A percentile compares a stretch with the other conserved stretches of the same genome.
Evolutionary conservation across 1,140 invertebrate species (phyloP).

Genomic region (Drosophila bocqueti): DNA sequence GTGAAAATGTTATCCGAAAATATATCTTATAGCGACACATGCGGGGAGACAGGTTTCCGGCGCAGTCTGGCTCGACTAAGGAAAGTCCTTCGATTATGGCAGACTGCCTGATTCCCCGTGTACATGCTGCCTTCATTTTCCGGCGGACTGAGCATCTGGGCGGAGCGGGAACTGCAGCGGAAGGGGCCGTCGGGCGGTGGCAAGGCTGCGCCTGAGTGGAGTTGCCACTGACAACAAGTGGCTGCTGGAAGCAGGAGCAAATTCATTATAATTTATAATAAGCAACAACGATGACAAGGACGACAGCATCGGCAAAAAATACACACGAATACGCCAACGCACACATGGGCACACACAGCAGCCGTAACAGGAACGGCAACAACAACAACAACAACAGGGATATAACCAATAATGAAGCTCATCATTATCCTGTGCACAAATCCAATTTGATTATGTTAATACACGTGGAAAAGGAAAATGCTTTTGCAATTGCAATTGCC

Average conservation of each 20-base stretch:
- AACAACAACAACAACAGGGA: slow-evolving; percentile 28
- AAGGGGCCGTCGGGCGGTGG: slow-evolving; percentile 7
- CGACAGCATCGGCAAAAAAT: slow-evolving; percentile 56
- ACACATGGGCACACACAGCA: slow-evolving; percentile 49
- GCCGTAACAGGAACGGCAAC: slow-evolving; percentile 11
- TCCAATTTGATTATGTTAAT: slow-evolving; percentile 85
- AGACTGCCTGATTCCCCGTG: slow-evolving; percentile 49
- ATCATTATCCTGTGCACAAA: slow-evolving; percentile 84
- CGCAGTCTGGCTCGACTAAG: slow-evolving; percentile 37
- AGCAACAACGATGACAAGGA: slow-evolving; percentile 76
- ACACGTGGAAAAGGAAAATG: slow-evolving; percentile 83
- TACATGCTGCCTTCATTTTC: slow-evolving; percentile 71
- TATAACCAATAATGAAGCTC: slow-evolving; percentile 82
- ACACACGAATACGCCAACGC: slow-evolving; percentile 36
- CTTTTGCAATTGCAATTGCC: slow-evolving; percentile 83
- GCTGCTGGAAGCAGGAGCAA: slow-evolving; percentile 63
- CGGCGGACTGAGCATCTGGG: slow-evolving; percentile 68
- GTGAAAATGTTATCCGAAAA: slow-evolving; percentile 24
- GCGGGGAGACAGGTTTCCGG: slow-evolving; percentile 61
- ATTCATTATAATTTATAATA: slow-evolving; percentile 84
- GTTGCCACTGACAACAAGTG: slow-evolving; percentile 81
- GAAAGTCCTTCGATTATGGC: slow-evolving; percentile 77
- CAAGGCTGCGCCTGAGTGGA: slow-evolving; percentile 28
- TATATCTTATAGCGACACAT: slow-evolving; percentile 60
- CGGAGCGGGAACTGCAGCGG: slow-evolving; percentile 9